Conservation (phyloP, 2,888 invertebrate genomes). For the Sarcophaga carnaria region DNA sequence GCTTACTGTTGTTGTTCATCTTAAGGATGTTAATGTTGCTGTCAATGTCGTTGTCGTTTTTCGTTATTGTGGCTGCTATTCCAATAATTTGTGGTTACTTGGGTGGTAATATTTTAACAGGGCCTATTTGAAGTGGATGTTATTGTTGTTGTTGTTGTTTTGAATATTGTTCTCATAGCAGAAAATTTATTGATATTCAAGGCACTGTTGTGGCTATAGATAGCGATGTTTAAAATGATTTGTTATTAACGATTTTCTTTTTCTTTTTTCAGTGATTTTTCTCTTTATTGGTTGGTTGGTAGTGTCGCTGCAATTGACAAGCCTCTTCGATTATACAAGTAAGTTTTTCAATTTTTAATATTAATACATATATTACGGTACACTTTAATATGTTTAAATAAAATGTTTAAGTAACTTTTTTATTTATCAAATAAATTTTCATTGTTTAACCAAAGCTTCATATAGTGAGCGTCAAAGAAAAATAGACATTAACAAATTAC, state of each 20-base stretch:
- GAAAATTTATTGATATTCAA: conserved; percentile 25
- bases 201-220: background rate
- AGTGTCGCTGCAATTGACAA: conserved; percentile 48
- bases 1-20: background rate
- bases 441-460: too few relatives aligned
- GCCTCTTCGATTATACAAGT: conserved; percentile 37
- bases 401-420: too few relatives aligned
- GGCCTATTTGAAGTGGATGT: conserved; percentile 23
- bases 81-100: background rate
- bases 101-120: conserved; percentile 42
- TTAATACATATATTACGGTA: too few relatives aligned
- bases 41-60: background rate
- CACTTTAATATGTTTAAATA: too few relatives aligned
- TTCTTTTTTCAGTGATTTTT: conserved; percentile 7
- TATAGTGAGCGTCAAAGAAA: too few relatives aligned
- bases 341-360: too few relatives aligned
- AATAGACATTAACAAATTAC: too few relatives aligned
- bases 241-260: background rate
- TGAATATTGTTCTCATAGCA: background rate
- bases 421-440: too few relatives aligned
- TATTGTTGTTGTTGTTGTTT: conserved; percentile 20
- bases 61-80: background rate
- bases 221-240: background rate
- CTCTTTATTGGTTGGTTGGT: conserved; percentile 6
- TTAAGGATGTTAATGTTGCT: background rate